A percentile compares a stretch with the other conserved stretches of the same genome.
Evolutionary conservation across 2,797 vertebrate genomes (phyloP).

Genomic region (Tenualosa ilisha): DNA sequence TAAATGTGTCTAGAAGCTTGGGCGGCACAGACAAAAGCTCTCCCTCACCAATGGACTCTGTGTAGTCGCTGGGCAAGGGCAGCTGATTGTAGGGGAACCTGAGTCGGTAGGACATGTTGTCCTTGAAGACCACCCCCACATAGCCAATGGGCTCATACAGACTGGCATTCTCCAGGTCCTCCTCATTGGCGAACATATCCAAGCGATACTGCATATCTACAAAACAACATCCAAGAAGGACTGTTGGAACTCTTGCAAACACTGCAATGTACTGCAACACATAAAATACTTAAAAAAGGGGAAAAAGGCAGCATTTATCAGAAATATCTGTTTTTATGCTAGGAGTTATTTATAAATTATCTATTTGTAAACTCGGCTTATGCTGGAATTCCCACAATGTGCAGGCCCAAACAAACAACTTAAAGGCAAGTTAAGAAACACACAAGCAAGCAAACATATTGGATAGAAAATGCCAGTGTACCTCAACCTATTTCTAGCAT

Average conservation of each 20-base stretch:
- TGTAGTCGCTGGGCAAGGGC: constrained; percentile 75
- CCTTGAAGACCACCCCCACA: constrained; percentile 86
- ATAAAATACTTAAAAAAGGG: not conserved
- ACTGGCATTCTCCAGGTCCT: constrained; percentile 85
- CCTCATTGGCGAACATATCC: constrained; percentile 80
- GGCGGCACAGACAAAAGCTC: not conserved
- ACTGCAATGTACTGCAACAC: not conserved
- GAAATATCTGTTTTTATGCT: no score
- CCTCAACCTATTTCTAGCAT: not conserved
- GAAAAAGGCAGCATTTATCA: no score
- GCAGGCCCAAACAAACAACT: not conserved
- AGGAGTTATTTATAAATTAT: no score
- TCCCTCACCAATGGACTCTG: constrained; percentile 71
- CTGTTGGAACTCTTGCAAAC: no score
- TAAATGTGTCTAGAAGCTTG: not conserved
- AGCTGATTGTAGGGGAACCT: constrained; percentile 79
- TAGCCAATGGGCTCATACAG: constrained; percentile 76
- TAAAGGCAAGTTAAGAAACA: not conserved
- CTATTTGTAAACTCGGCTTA: no score
- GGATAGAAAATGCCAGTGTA: not conserved
- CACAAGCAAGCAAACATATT: not conserved
- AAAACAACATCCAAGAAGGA: constrained; percentile 1
- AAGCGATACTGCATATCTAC: constrained; percentile 67
- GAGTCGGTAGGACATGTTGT: constrained; percentile 84
- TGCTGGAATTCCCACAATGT: no score